phyloP scores from a whole-genome alignment of 2,888 invertebrate species.

The Spisula solida region DNA sequence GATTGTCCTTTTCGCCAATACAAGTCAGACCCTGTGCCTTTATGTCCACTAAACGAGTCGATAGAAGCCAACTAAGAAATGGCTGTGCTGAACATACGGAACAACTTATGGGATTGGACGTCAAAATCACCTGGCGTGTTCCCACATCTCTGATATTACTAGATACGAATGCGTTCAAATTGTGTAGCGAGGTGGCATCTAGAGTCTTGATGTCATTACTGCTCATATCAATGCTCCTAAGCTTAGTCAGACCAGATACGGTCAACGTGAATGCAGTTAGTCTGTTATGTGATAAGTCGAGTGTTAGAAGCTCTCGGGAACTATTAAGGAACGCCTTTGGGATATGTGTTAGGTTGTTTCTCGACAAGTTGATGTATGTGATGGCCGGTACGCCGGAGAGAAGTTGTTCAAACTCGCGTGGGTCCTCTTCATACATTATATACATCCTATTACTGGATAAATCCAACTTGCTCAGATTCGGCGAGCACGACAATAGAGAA shows the following conservation, averaged over 20 bases:
- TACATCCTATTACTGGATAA: neutral
- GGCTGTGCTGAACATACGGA: neutral
- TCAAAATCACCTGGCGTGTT: neutral
- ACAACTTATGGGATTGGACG: neutral
- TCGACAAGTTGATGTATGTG: slow-evolving; percentile 7
- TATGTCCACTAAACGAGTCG: neutral
- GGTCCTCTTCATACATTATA: neutral
- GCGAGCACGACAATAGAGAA: neutral
- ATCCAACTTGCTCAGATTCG: slow-evolving; percentile 7
- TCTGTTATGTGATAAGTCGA: slow-evolving; percentile 18
- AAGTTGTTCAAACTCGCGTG: neutral
- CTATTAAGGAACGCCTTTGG: neutral
- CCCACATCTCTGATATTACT: too few relatives aligned
- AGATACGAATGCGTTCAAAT: neutral
- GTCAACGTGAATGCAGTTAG: neutral
- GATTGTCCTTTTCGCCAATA: neutral
- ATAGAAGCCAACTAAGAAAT: neutral
- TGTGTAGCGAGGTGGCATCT: neutral
- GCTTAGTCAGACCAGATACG: neutral
- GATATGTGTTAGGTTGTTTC: neutral
- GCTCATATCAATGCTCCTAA: neutral
- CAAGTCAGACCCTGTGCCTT: neutral
- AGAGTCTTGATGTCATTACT: slow-evolving; percentile 17
- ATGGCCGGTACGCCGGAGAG: neutral
- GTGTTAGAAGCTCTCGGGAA: neutral